These are phyloP conservation scores for Sigmodon hispidus DNA, from an alignment of 2,113 vertebrate genomes.

Conservation along the genomic window DNA sequence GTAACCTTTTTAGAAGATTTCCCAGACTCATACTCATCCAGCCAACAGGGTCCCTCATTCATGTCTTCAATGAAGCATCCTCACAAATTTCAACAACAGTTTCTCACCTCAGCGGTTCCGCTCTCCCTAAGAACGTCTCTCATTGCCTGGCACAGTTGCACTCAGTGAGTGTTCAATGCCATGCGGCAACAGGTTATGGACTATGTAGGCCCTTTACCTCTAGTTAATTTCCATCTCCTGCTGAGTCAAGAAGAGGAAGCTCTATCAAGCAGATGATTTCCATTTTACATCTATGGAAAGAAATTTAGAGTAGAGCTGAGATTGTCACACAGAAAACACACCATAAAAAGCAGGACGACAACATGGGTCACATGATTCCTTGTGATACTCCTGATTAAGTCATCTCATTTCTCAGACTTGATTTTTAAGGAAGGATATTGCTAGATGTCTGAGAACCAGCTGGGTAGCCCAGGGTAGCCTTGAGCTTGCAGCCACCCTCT, in stretches of 20 bases:
- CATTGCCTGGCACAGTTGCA: not conserved
- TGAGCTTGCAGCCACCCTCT: not conserved
- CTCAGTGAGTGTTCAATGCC: not conserved
- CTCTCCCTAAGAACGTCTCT: not conserved
- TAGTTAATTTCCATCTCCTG: not conserved
- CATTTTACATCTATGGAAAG: not conserved
- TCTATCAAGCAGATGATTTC: not conserved
- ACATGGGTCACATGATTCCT: not conserved
- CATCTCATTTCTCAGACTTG: not conserved
- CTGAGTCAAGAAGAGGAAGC: not conserved
- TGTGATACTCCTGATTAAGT: not conserved
- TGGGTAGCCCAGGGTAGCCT: not conserved
- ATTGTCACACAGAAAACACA: not conserved
- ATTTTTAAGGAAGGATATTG: not conserved
- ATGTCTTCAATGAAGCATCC: not conserved
- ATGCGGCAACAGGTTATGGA: not conserved
- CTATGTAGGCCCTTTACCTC: not conserved
- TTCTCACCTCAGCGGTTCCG: not conserved
- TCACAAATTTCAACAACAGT: not conserved
- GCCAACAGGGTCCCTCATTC: not conserved
- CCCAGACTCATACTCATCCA: not conserved
- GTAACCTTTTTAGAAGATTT: not conserved
- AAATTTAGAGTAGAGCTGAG: not conserved
- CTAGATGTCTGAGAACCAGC: not conserved
- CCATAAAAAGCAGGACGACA: not conserved